These are phyloP conservation scores for Chroicocephalus ridibundus DNA, from an alignment of 2,113 vertebrate species.

Conservation along the genomic window DNA sequence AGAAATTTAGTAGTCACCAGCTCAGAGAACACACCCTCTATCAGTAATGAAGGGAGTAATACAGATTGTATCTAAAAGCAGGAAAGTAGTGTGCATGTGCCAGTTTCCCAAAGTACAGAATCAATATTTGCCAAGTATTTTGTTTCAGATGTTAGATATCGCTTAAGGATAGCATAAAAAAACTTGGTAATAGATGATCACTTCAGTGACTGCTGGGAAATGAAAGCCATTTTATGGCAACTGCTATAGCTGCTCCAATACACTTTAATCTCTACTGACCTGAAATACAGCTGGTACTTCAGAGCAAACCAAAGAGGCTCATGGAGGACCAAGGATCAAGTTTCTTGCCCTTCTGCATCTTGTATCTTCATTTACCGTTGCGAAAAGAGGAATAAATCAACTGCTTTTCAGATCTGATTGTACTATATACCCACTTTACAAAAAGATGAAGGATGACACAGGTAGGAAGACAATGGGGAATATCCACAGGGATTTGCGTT, in stretches of 20 bases:
- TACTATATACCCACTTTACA: neutral
- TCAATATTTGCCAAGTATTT: neutral
- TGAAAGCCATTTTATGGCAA: neutral
- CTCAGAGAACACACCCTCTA: neutral
- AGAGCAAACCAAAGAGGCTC: conserved; percentile 9
- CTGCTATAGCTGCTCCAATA: neutral
- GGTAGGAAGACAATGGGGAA: neutral
- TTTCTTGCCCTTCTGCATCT: conserved; percentile 22
- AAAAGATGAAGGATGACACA: conserved; percentile 23
- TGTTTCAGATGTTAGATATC: neutral
- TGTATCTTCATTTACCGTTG: neutral
- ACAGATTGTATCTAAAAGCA: neutral
- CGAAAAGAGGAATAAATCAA: conserved; percentile 21
- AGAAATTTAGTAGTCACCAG: neutral
- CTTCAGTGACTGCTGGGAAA: conserved; percentile 19
- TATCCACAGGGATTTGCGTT: neutral
- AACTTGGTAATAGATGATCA: neutral
- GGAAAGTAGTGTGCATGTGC: neutral
- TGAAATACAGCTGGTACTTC: conserved; percentile 13
- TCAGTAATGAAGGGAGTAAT: neutral
- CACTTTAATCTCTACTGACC: neutral
- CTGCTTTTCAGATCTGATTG: conserved; percentile 11
- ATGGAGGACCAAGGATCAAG: conserved; percentile 5
- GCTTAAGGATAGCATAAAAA: neutral
- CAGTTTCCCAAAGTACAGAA: neutral